A percentile compares a stretch with the other conserved stretches of the same genome.
These are phyloP conservation scores for Neotoxoptera formosana DNA, from an alignment of 1,140 invertebrate genomes.

Conservation along the genomic window DNA sequence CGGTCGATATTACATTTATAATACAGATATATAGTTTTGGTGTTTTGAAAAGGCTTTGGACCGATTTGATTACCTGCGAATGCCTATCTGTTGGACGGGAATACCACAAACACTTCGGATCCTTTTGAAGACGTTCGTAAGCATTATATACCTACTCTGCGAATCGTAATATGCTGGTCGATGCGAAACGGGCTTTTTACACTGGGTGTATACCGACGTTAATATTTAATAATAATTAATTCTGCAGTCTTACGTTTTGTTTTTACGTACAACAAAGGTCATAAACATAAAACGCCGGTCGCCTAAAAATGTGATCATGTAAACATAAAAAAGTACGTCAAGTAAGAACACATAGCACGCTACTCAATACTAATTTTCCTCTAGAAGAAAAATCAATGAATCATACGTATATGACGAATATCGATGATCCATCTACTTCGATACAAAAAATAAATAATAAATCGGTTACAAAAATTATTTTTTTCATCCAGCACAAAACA, in stretches of 20 bases:
- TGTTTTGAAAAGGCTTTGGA: not conserved
- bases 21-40: not conserved
- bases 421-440: too few species aligned
- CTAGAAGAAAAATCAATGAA: too few species aligned
- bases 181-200: not conserved
- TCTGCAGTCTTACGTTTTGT: not conserved
- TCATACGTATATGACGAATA: too few species aligned
- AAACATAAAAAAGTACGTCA: too few species aligned
- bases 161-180: not conserved
- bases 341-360: too few species aligned
- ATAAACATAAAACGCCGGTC: not conserved
- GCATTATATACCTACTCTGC: not conserved
- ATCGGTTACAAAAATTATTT: too few species aligned
- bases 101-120: not conserved
- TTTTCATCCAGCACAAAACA: too few species aligned
- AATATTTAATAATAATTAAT: not conserved
- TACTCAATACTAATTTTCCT: too few species aligned
- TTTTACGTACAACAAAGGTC: not conserved
- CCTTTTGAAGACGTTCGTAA: not conserved
- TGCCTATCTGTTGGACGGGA: not conserved
- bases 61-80: not conserved
- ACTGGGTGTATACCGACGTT: not conserved
- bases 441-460: too few species aligned
- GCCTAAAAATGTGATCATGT: too few species aligned
- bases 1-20: not conserved